Base-by-base conservation (phyloP, 2,797 vertebrate species). In the Xerus rutilus region DNA sequence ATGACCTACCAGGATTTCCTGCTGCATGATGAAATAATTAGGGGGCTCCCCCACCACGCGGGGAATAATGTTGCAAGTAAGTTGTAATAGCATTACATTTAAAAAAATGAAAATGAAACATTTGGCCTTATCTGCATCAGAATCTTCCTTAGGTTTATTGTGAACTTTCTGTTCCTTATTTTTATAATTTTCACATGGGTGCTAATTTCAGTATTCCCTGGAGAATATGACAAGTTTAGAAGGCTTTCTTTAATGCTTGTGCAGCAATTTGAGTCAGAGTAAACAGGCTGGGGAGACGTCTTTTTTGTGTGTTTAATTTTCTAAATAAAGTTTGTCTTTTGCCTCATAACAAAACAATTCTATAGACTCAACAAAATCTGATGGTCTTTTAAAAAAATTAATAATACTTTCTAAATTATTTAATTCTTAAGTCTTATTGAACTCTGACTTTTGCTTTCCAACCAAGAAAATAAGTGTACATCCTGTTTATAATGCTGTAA, bases 11-110 rank as follows among this genome's bases (percentile, higher is more conserved):
- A 99, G 99, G 99, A 98, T 98, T 99, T 99, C 99, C 99, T 99
- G 99, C 98, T 98, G 98, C 99, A 99, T 99, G 98, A 99, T 99
- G 99, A 99, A 99, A 99, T 99, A 99, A 99, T 99, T 99, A 99
- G 98, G 99, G 98, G 99, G 98, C 98, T 62, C 59, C 21, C 59
- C 65, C 98, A 97, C 98, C 97, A 91, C 97, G 97, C 97, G 98
- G 98, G 98, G 98, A 98, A 97, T 97, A 98, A 97, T 95, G 98
- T 97, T 99, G 98, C 76, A 84, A 98, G 97, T 97, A 98, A 98
- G 97, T 98, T 98, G 98, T 98, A 99, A 97, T 98, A 96, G 98
- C 97, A 98, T 98, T 98, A 97, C 97, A 98, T 97, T 97, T 62
- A 97, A 97, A 96, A 97, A 97, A 96, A 97, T 72, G 76, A 97